Evolutionary conservation across 2,888 invertebrate genomes (phyloP).

Genomic region (Pristionchus mayeri): DNA sequence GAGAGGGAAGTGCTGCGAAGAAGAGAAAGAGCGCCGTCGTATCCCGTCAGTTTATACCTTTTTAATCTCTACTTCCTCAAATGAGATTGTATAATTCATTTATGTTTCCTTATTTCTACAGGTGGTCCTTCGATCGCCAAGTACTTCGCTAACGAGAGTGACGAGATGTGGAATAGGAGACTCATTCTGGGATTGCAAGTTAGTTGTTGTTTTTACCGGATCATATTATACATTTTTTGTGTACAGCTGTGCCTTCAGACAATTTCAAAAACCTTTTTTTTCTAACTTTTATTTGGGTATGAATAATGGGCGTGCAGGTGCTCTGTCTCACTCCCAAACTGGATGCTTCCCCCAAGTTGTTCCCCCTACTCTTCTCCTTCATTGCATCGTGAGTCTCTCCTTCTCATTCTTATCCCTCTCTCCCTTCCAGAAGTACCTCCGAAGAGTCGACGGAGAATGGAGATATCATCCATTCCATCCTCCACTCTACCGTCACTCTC

Average conservation of each 20-base stretch:
- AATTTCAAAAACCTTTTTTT: too few species aligned
- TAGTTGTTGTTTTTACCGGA: background rate
- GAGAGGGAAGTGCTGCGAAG: conserved; percentile 56
- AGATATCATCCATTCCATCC: conserved; percentile 33
- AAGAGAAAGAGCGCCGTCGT: conserved; percentile 51
- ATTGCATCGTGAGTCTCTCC: conserved; percentile 21
- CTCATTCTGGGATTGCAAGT: conserved; percentile 40
- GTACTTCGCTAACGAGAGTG: conserved; percentile 18
- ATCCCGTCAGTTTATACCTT: background rate
- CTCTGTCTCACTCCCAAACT: conserved; percentile 43
- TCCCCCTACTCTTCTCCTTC: conserved; percentile 30
- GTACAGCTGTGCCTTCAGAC: too few species aligned
- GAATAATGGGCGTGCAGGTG: background rate
- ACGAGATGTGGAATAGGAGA: conserved; percentile 38
- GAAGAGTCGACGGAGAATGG: conserved; percentile 11
- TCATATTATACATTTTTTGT: too few species aligned
- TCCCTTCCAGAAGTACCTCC: conserved; percentile 21
- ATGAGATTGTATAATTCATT: background rate
- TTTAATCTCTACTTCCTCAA: background rate
- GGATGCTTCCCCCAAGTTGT: background rate
- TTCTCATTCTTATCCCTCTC: background rate
- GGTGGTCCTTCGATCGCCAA: conserved; percentile 36
- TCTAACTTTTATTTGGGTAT: background rate
- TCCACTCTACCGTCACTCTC: conserved; percentile 25
- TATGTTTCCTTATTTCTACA: background rate